Evolutionary conservation across 2,797 vertebrate genomes (phyloP).

Genomic region (Poeciliopsis infans): DNA sequence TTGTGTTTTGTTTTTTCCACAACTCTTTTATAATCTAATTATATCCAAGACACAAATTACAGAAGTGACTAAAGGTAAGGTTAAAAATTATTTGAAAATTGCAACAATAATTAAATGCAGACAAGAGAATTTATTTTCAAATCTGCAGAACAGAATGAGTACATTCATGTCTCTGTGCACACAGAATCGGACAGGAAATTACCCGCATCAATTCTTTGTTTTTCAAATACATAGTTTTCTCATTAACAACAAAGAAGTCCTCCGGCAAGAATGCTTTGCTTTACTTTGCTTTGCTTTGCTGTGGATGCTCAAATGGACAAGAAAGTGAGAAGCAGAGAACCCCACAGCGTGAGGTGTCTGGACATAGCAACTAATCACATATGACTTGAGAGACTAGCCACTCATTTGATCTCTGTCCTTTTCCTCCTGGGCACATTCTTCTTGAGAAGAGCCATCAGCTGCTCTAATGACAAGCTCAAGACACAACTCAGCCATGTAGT

Average conservation of each 20-base stretch:
- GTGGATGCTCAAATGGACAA: slow-evolving; percentile 40
- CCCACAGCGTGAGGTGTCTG: slow-evolving; percentile 40
- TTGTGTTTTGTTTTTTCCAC: neutral
- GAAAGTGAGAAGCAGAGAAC: slow-evolving; percentile 14
- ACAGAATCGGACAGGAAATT: neutral
- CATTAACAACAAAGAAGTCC: slow-evolving; percentile 44
- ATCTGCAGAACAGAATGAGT: neutral
- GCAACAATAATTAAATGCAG: neutral
- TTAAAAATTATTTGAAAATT: neutral
- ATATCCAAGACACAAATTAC: neutral
- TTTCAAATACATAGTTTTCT: neutral
- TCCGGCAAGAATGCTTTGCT: slow-evolving; percentile 14
- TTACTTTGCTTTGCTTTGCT: slow-evolving; percentile 52
- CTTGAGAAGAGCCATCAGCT: slow-evolving; percentile 51
- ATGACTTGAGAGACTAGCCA: slow-evolving; percentile 53
- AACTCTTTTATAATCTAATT: neutral
- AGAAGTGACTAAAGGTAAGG: no score
- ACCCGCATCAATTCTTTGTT: neutral
- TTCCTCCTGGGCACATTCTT: slow-evolving; percentile 56
- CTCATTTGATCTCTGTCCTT: slow-evolving; percentile 67
- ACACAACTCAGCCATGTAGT: slow-evolving; percentile 42
- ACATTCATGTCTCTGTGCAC: neutral
- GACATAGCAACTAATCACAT: slow-evolving; percentile 57
- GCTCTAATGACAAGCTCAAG: slow-evolving; percentile 58
- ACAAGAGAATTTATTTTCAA: neutral